phyloP scores from a whole-genome alignment of 1,140 invertebrate species.

The Pseudomyrmex concolor region DNA sequence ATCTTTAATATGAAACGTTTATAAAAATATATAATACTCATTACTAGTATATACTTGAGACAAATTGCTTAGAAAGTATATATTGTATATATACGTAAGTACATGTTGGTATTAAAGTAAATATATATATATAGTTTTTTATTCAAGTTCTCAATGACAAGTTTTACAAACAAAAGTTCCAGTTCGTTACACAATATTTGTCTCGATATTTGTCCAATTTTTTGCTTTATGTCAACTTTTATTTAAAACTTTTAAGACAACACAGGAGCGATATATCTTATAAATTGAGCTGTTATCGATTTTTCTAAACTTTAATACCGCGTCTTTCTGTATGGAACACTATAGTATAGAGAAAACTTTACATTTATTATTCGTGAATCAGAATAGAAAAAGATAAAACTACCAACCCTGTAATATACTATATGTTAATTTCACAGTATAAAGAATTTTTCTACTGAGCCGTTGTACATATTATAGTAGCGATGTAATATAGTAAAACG shows the following conservation, averaged over 20 bases:
- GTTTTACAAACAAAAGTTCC: background rate
- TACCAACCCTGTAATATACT: constrained; percentile 31
- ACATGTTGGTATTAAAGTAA: background rate
- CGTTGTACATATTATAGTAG: background rate
- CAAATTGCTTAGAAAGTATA: background rate
- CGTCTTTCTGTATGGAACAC: constrained; percentile 5
- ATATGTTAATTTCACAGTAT: background rate
- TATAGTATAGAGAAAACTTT: constrained; percentile 22
- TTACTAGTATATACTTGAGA: constrained; percentile 20
- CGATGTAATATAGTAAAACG: constrained; percentile 3
- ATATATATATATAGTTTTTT: background rate
- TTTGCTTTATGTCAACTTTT: background rate
- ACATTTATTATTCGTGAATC: background rate
- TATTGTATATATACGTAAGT: too few species aligned
- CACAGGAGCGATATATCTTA: background rate
- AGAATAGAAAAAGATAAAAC: background rate
- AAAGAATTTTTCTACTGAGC: constrained; percentile 10
- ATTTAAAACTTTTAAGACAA: constrained; percentile 5
- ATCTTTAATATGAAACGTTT: constrained; percentile 12
- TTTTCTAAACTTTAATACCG: background rate
- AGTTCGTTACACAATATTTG: constrained; percentile 15
- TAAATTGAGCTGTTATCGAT: constrained; percentile 30
- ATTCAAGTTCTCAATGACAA: constrained; percentile 3
- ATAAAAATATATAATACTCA: constrained; percentile 44
- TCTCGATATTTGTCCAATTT: constrained; percentile 29